These are phyloP conservation scores for Timema podura DNA, from an alignment of 2,888 invertebrate species.

Conservation along the genomic window DNA sequence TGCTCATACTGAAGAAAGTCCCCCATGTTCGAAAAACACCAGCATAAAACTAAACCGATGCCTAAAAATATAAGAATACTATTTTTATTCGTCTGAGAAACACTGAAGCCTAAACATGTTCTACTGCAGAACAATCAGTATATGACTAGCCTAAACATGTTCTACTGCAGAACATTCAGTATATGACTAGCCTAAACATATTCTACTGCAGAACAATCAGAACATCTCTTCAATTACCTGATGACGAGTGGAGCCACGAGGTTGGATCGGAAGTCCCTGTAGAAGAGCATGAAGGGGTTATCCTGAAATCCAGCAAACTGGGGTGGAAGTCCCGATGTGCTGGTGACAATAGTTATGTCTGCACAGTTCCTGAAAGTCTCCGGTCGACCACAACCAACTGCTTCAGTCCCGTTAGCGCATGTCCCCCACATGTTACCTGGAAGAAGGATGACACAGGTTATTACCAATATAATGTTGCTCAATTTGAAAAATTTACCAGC, in stretches of 20 bases:
- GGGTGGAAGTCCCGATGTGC: slow-evolving; percentile 65
- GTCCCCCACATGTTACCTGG: slow-evolving; percentile 87
- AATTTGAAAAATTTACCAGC: too few relatives aligned
- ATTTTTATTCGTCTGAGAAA: too few relatives aligned
- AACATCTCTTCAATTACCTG: slow-evolving; percentile 51
- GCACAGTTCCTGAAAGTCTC: slow-evolving; percentile 91
- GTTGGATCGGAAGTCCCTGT: slow-evolving; percentile 62
- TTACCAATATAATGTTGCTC: not conserved
- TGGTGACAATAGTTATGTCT: slow-evolving; percentile 77
- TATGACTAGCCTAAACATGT: not conserved
- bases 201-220: not conserved
- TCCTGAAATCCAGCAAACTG: slow-evolving; percentile 60
- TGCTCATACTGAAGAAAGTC: too few relatives aligned
- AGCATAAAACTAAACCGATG: too few relatives aligned
- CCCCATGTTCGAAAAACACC: too few relatives aligned
- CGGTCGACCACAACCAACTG: slow-evolving; percentile 83
- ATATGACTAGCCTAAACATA: not conserved
- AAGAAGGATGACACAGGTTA: slow-evolving; percentile 20
- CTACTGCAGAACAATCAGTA: too few relatives aligned
- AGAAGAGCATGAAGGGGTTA: slow-evolving; percentile 74
- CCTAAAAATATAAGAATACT: too few relatives aligned
- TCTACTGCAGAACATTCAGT: not conserved
- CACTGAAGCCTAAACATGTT: too few relatives aligned
- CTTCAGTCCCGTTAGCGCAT: slow-evolving; percentile 80
- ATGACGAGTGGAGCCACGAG: slow-evolving; percentile 69